Evolutionary conservation across 2,888 invertebrate genomes (phyloP), one percentile per base, ranked within the genome.

Genomic region (Allygus modestus): DNA sequence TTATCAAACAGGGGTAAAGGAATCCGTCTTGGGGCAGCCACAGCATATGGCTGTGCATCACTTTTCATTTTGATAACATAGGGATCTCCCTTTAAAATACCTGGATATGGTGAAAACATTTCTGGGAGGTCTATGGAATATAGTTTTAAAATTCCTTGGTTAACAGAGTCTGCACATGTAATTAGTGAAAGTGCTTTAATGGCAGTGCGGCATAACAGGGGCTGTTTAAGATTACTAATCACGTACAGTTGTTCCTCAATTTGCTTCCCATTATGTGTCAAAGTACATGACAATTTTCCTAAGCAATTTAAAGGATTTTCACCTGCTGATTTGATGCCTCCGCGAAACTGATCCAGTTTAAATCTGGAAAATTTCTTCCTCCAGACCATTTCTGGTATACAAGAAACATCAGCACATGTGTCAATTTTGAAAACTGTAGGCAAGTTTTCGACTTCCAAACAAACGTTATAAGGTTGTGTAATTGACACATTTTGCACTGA

Each of bases 381-480:
- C 69, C 69, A 61, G 0, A 46, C 1, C 0, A 0, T 26, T 41
- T 51, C 46, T 23, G 79, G 79, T 79, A 79, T 43, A 23, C 79
- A 79, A 1, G 79, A 51, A 43, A 79, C 54, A 31, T 79, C 46
- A 7, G 79, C 26, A 0, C 79, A 43, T 15, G 79, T 79, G 17
- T 79, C 79, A 11, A 79, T 79, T 79, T 79, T 79, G 46, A 79
- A 79, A 11, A 79, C 26, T 23, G 4, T 20, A 7, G 79, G 46
- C 15, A 43, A 0, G n/a, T 17, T 28, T 26, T 20, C 20, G 12
- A 83, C 91, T 92, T 89, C 92, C 92, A 82, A 91, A 91, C 85
- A 90, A 91, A 82, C 92, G 92, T 86, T 94, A 94, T 88, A 95
- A 95, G 89, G 92, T 92, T 46, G 93, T 11, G 28, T 2, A 23